Conservation (phyloP, 1,140 invertebrate species). For the Spodoptera litura region DNA sequence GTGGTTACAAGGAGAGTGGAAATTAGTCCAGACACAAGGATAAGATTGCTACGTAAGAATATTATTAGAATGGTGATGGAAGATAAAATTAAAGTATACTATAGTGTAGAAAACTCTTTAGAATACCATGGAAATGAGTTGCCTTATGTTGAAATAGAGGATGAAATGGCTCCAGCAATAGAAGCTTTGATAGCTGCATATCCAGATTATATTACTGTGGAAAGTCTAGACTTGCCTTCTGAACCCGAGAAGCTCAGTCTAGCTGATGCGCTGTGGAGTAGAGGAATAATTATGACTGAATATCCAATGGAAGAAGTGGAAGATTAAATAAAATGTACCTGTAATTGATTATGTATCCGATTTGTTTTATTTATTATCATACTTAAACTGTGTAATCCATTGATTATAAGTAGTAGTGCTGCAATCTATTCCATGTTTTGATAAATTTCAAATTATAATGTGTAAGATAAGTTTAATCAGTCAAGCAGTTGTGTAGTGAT, state of each 20-base stretch:
- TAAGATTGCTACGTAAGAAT: constrained; percentile 91
- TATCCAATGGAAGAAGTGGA: constrained; percentile 77
- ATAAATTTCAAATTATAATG: no score
- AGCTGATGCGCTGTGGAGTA: constrained; percentile 74
- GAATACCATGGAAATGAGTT: constrained; percentile 93
- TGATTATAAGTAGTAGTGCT: no score
- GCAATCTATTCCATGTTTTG: no score
- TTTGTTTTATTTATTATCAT: not conserved
- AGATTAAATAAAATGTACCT: constrained; percentile 58
- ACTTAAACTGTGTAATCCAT: not conserved
- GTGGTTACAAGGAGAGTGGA: constrained; percentile 88
- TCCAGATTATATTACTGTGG: constrained; percentile 91
- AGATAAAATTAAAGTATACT: constrained; percentile 90
- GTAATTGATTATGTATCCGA: not conserved
- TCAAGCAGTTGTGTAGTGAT: no score
- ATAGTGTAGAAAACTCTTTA: constrained; percentile 93
- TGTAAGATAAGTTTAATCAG: no score
- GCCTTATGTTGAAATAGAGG: constrained; percentile 91
- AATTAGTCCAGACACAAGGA: constrained; percentile 89
- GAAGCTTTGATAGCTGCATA: constrained; percentile 91
- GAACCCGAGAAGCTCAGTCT: constrained; percentile 87
- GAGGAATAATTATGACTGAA: constrained; percentile 79
- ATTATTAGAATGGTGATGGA: constrained; percentile 90
- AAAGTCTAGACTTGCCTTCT: constrained; percentile 89
- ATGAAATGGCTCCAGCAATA: constrained; percentile 89